Conservation (phyloP, 2,888 invertebrate species). For the Cataglyphis rosenhaueri region DNA sequence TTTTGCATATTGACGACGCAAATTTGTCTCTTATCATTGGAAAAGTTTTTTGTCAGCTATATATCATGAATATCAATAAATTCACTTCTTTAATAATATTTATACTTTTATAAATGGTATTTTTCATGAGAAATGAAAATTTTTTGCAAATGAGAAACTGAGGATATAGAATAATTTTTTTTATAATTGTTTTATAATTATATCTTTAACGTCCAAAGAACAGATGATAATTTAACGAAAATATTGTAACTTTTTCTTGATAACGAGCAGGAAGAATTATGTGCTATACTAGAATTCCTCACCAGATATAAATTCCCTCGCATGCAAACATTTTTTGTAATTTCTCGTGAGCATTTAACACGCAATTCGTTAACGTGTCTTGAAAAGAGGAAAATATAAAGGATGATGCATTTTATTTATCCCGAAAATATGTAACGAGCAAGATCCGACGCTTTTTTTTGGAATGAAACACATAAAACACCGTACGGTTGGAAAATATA, state of each 20-base stretch:
- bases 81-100: constrained; percentile 2
- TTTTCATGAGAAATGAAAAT: not conserved
- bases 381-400: constrained; percentile 47
- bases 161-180: not conserved
- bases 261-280: constrained; percentile 47
- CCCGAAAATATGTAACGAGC: constrained; percentile 59
- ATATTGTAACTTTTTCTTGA: constrained; percentile 16
- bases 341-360: constrained; percentile 53
- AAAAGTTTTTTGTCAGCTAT: not conserved
- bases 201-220: constrained; percentile 11
- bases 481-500: not conserved
- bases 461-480: constrained; percentile 46
- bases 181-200: constrained; percentile 16
- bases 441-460: constrained; percentile 31
- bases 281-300: constrained; percentile 22
- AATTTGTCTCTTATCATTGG: constrained; percentile 13
- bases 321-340: constrained; percentile 32
- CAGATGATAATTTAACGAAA: constrained; percentile 25
- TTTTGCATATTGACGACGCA: constrained; percentile 46
- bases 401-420: constrained; percentile 51
- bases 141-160: not conserved
- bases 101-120: not conserved
- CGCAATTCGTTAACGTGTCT: constrained; percentile 52
- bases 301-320: constrained; percentile 36
- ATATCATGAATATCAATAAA: constrained; percentile 24